Conservation (phyloP, 2,113 vertebrate genomes). For the Lanius ludovicianus region DNA sequence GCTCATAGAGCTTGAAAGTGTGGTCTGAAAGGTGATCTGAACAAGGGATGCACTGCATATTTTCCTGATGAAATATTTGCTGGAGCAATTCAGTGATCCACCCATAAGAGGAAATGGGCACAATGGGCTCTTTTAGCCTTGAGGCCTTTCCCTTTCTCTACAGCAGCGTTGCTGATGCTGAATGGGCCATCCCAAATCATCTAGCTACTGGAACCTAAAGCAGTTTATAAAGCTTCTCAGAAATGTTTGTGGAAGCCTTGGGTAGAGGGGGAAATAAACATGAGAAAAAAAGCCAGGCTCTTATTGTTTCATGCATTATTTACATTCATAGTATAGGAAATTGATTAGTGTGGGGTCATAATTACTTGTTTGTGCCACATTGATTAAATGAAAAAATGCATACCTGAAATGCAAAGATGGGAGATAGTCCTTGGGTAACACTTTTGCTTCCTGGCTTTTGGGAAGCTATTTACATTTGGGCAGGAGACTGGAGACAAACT, state of each 20-base stretch:
- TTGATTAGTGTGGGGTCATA: background rate
- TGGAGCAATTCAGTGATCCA: background rate
- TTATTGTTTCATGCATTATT: background rate
- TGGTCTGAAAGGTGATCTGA: background rate
- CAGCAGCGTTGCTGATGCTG: background rate
- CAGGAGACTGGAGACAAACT: background rate
- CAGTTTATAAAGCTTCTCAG: background rate
- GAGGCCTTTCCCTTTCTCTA: background rate
- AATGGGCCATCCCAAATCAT: background rate
- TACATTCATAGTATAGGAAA: background rate
- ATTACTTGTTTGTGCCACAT: fast-evolving
- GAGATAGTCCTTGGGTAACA: background rate
- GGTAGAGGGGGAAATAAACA: background rate
- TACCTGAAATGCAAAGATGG: background rate
- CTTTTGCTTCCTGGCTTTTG: background rate
- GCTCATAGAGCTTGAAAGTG: background rate
- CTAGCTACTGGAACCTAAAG: background rate
- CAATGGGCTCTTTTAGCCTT: background rate
- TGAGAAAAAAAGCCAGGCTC: background rate
- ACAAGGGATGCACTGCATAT: no score
- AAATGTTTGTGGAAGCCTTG: background rate
- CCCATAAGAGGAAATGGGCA: background rate
- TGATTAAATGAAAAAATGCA: background rate
- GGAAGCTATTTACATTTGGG: background rate
- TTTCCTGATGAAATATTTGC: background rate